Evolutionary conservation across 2,113 vertebrate genomes (phyloP).

Genomic region (Isichthys henryi): DNA sequence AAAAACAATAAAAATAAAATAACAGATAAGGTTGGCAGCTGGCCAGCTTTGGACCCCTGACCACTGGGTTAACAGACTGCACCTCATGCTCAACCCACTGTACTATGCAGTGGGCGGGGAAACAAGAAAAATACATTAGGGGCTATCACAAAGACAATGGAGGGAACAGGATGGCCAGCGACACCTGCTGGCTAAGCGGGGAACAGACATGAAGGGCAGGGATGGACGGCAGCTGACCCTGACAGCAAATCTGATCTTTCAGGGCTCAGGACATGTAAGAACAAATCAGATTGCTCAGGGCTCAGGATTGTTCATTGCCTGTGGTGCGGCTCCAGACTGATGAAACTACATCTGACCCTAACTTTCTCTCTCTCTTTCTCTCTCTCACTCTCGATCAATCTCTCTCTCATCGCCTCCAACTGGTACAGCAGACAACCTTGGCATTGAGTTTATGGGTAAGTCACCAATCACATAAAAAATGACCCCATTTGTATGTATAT

Average conservation of each 20-base stretch:
- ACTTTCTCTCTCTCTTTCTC: conserved; percentile 5
- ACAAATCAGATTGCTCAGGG: background rate
- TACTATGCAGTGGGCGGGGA: no score
- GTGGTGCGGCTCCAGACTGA: background rate
- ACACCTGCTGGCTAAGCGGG: no score
- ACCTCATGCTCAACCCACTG: no score
- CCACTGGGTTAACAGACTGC: no score
- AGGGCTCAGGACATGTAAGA: background rate
- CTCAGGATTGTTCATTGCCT: background rate
- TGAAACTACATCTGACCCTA: conserved; percentile 1
- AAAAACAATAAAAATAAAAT: no score
- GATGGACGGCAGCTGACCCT: no score
- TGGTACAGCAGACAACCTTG: conserved; percentile 43
- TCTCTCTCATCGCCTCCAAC: background rate
- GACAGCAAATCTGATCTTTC: background rate
- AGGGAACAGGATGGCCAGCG: no score
- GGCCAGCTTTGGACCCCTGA: no score
- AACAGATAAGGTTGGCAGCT: no score
- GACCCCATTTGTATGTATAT: background rate
- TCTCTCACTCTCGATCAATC: background rate
- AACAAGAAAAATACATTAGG: no score
- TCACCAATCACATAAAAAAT: conserved; percentile 3
- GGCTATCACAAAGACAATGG: no score
- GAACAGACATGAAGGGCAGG: no score
- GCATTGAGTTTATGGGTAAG: conserved; percentile 49